Evolutionary conservation across 2,797 vertebrate genomes (phyloP).

Genomic region (Thripadectes ignobilis): DNA sequence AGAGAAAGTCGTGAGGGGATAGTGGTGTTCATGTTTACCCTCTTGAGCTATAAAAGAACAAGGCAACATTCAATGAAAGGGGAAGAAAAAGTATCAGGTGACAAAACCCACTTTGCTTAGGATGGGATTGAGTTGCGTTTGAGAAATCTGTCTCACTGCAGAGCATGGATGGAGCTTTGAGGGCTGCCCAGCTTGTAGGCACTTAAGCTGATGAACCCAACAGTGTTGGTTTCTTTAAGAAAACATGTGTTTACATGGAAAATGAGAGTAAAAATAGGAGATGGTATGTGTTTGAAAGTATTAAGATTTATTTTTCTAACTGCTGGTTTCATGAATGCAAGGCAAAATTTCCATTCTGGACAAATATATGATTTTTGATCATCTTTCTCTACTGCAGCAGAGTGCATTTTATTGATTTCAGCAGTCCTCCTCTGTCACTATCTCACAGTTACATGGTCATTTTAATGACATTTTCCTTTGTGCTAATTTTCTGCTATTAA

Average conservation of each 20-base stretch:
- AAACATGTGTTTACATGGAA: background rate
- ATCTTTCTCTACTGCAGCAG: background rate
- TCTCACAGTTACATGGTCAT: background rate
- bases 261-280: background rate
- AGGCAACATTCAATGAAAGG: conserved; percentile 29
- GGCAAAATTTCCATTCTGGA: background rate
- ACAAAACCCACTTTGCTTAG: background rate
- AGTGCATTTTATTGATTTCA: background rate
- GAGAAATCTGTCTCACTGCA: background rate
- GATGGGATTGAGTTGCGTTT: background rate
- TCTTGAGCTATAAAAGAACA: conserved; percentile 39
- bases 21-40: conserved; percentile 21
- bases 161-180: background rate
- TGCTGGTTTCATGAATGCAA: background rate
- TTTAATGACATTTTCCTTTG: conserved; percentile 7
- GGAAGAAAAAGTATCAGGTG: conserved; percentile 21
- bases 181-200: background rate
- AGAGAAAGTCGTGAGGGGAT: background rate
- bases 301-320: background rate
- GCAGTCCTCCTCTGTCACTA: background rate
- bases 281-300: background rate
- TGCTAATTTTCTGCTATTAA: conserved; percentile 15
- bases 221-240: background rate
- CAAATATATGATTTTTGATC: background rate
- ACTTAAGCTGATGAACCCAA: background rate